Base-by-base conservation (phyloP, 2,113 vertebrate species). In the Lophius piscatorius region DNA sequence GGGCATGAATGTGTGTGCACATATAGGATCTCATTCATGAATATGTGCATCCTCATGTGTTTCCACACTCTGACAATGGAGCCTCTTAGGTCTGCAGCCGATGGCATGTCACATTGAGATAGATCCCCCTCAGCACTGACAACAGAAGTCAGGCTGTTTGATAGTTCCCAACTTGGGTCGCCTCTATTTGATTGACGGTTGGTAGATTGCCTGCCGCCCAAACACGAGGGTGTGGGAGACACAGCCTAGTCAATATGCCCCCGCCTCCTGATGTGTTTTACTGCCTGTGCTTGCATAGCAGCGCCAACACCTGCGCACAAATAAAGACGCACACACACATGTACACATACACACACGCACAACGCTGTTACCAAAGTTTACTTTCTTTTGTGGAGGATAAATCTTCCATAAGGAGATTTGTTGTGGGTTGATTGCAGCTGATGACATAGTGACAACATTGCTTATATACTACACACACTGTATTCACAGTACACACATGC, bases 161-260 rank as follows among this genome's bases (percentile, higher is more conserved):
- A 88, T 88, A 74, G 76, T 87, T 90, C 84, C 84, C 84, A 86
- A 85, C 87, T 88, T 86, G 67, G 82, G 83, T 81, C 68, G 76
- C 85, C 74, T 81, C 70, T 31, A 41, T 2, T 64, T 89, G 90
- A 91, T 89, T 91, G 90, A 91, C 84, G 70, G 84, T 33, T 78
- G 73, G 77, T 83, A 90, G 88, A 91, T 90, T 91, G 90, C 88
- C 84, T 89, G 70, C 73, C 68, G 65, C 78, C 88, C 85, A 89
- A 90, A 88, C 86, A 84, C 58, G 54, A 61, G 70, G 82, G 82
- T 75, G 70, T 70, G 71, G 70, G 75, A 88, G 75, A 84, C 77
- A 80, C 56, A 48, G 72, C 59, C 76, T 71, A 82, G 82, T 86
- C 81, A 76, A 84, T 82, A 81, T 45, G 56, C 63, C 61, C 59